Percentiles rank a stretch among this genome's conserved stretches.
These are phyloP conservation scores for Pristionchus fissidentatus DNA, from an alignment of 2,888 invertebrate species.

Conservation along the genomic window DNA sequence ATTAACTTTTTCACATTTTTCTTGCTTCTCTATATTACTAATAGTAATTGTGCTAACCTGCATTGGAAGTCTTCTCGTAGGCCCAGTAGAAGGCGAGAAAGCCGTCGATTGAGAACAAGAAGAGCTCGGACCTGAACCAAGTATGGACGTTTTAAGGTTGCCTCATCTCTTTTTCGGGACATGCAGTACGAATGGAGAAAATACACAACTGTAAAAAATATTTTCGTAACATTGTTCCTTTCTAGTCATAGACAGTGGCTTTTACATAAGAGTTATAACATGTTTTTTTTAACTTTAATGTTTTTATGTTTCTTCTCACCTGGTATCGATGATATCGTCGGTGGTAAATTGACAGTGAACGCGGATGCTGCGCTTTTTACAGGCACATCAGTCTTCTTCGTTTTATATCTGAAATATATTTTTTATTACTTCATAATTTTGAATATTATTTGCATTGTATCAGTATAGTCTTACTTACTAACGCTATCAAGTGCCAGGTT, in stretches of 20 bases:
- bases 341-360: neutral
- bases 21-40: neutral
- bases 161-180: neutral
- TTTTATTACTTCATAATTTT: too few species aligned
- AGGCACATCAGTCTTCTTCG: slow-evolving; percentile 66
- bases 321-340: neutral
- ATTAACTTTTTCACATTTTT: neutral
- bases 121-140: neutral
- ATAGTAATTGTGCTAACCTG: neutral
- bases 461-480: too few species aligned
- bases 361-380: neutral
- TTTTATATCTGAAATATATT: slow-evolving; percentile 68
- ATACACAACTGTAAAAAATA: too few species aligned
- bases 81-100: neutral
- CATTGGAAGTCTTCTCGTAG: neutral
- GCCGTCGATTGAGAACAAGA: neutral
- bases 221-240: too few species aligned
- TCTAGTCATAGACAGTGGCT: too few species aligned
- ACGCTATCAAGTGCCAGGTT: too few species aligned
- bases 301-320: too few species aligned
- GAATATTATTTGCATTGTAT: too few species aligned
- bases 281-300: too few species aligned
- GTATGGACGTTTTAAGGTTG: neutral
- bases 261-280: too few species aligned
- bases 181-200: neutral